phyloP scores from a whole-genome alignment of 2,888 invertebrate species.

The Theristus sp. region DNA sequence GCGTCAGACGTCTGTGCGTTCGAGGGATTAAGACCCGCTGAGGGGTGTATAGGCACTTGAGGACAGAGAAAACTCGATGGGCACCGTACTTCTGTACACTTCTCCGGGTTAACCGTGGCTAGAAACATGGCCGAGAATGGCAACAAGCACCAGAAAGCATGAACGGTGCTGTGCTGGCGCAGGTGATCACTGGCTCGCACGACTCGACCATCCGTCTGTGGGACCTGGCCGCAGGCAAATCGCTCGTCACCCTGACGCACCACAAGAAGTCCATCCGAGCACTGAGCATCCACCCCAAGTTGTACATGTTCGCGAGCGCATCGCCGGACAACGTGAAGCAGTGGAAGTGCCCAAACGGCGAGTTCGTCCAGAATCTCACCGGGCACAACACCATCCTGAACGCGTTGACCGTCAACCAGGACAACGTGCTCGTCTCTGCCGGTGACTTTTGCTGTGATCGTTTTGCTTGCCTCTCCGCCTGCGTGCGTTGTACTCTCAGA shows the following conservation, averaged over 20 bases:
- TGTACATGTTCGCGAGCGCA: conserved; percentile 33
- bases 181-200: conserved; percentile 41
- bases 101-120: too few species aligned
- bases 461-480: background rate
- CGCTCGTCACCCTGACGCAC: conserved; percentile 80
- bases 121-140: too few species aligned
- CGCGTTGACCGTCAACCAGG: conserved; percentile 78
- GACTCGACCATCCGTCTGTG: conserved; percentile 90
- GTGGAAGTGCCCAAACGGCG: conserved; percentile 94
- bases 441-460: conserved; percentile 32
- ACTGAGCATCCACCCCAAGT: conserved; percentile 40
- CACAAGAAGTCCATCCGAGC: conserved; percentile 64
- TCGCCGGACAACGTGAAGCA: conserved; percentile 89
- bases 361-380: conserved; percentile 83
- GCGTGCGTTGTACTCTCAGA: background rate
- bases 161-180: too few species aligned
- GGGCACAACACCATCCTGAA: conserved; percentile 96
- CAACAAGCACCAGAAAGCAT: too few species aligned
- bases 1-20: too few species aligned
- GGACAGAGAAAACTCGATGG: too few species aligned
- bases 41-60: too few species aligned
- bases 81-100: too few species aligned
- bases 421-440: conserved; percentile 87
- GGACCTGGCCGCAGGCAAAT: conserved; percentile 90
- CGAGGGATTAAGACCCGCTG: too few species aligned